A percentile compares a stretch with the other conserved stretches of the same genome.
Conservation (phyloP, 2,888 invertebrate species). For the Tetropium fuscum region DNA sequence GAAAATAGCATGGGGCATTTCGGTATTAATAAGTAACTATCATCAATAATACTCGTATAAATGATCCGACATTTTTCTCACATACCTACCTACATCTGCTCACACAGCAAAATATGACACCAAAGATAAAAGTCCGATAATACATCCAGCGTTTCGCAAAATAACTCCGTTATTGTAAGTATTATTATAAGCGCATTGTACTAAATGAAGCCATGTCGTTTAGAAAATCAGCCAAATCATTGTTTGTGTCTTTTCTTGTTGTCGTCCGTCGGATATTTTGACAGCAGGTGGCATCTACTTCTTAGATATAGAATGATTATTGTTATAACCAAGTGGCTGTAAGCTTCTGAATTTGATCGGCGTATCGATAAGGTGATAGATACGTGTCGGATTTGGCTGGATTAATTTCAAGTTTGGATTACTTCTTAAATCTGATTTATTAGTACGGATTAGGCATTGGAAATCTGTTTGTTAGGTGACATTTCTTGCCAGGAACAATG, state of each 20-base stretch:
- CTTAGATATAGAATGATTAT: conserved; percentile 32
- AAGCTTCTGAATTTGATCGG: conserved; percentile 50
- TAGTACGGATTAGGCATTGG: conserved; percentile 40
- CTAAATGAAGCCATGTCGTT: conserved; percentile 18
- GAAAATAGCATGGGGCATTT: too few relatives aligned
- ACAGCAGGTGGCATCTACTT: conserved; percentile 37
- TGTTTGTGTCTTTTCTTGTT: conserved; percentile 30
- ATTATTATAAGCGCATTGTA: conserved; percentile 24
- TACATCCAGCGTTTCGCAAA: conserved; percentile 25
- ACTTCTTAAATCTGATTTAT: conserved; percentile 50
- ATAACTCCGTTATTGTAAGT: conserved; percentile 34
- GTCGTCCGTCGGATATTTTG: conserved; percentile 29
- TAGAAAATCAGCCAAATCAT: conserved; percentile 30
- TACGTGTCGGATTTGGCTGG: conserved; percentile 46
- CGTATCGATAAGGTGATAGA: conserved; percentile 47
- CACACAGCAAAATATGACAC: conserved; percentile 9
- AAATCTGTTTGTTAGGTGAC: conserved; percentile 20
- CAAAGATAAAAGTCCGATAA: conserved; percentile 17
- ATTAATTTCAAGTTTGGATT: conserved; percentile 46
- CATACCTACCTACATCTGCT: neutral
- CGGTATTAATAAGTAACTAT: neutral
- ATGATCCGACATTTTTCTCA: conserved; percentile 16
- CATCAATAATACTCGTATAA: conserved; percentile 18
- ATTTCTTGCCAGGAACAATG: conserved; percentile 9
- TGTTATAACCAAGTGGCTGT: conserved; percentile 41